phyloP scores from a whole-genome alignment of 2,888 invertebrate species.

The Adelphocoris suturalis region DNA sequence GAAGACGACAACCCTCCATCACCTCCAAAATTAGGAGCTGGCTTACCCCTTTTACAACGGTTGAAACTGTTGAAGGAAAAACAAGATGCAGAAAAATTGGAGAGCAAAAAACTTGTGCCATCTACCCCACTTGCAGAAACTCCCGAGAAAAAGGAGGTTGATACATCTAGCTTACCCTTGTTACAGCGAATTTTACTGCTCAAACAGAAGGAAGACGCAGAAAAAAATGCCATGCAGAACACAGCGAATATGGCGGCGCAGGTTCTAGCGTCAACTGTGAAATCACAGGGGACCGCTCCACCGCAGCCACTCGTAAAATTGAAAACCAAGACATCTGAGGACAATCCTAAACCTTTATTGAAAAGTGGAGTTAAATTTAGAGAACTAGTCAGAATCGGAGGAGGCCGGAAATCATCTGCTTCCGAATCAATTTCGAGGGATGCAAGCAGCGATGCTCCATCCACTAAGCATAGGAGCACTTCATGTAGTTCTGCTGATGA shows the following conservation, averaged over 20 bases:
- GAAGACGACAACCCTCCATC: slow-evolving; percentile 77
- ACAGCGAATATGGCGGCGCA: slow-evolving; percentile 75
- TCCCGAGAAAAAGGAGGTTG: slow-evolving; percentile 74
- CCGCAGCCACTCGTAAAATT: slow-evolving; percentile 8
- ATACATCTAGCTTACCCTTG: slow-evolving; percentile 83
- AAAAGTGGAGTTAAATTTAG: slow-evolving; percentile 77
- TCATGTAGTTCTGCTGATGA: slow-evolving; percentile 57
- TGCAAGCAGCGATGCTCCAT: slow-evolving; percentile 6
- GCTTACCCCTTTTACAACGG: slow-evolving; percentile 88
- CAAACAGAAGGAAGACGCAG: slow-evolving; percentile 87
- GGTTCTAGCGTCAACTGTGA: slow-evolving; percentile 76
- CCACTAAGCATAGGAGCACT: background rate
- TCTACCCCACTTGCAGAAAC: slow-evolving; percentile 78
- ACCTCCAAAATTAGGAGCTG: slow-evolving; percentile 85
- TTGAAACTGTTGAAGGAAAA: slow-evolving; percentile 91
- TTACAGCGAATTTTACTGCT: slow-evolving; percentile 87
- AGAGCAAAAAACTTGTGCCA: slow-evolving; percentile 75
- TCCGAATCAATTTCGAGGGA: slow-evolving; percentile 46
- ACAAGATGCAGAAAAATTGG: slow-evolving; percentile 82
- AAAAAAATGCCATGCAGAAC: slow-evolving; percentile 76
- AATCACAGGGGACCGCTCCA: slow-evolving; percentile 74
- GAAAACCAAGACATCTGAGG: slow-evolving; percentile 39
- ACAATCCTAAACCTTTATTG: slow-evolving; percentile 23
- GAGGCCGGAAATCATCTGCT: slow-evolving; percentile 34
- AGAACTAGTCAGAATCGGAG: slow-evolving; percentile 76